Evolutionary conservation across 1,140 invertebrate genomes (phyloP).

Genomic region (Bursaphelenchus mucronatus): DNA sequence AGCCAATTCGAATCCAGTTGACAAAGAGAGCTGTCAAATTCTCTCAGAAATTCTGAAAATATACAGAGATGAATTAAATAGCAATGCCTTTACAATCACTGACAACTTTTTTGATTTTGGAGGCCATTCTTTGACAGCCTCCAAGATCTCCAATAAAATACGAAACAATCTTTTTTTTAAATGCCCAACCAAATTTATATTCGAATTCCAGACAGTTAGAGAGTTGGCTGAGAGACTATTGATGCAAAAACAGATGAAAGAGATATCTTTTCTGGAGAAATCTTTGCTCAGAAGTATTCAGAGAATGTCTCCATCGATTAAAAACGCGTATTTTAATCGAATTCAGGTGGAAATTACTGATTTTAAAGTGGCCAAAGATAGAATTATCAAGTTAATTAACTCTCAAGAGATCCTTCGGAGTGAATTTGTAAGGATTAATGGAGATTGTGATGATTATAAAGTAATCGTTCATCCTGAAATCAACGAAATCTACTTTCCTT

Average conservation of each 20-base stretch:
- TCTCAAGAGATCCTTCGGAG: constrained; percentile 2
- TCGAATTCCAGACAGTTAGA: constrained; percentile 26
- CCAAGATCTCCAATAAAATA: constrained; percentile 9
- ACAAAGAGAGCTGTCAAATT: not conserved
- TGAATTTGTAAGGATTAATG: not conserved
- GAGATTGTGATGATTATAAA: constrained; percentile 1
- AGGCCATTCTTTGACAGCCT: constrained; percentile 28
- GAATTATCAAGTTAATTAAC: not conserved
- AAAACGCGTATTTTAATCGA: too few relatives aligned
- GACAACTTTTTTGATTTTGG: constrained; percentile 34
- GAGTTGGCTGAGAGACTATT: constrained; percentile 16
- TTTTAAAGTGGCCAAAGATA: not conserved
- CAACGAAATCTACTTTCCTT: not conserved
- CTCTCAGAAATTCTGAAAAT: constrained; percentile 8
- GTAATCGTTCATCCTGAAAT: not conserved
- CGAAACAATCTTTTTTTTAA: not conserved
- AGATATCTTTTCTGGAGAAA: too few relatives aligned
- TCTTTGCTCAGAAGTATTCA: too few relatives aligned
- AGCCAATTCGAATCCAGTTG: too few relatives aligned
- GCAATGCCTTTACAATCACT: not conserved
- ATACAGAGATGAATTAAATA: constrained; percentile 9
- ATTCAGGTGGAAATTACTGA: too few relatives aligned
- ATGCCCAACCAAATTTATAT: constrained; percentile 12
- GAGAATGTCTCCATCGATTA: too few relatives aligned
- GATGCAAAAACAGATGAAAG: too few relatives aligned